phyloP scores from a whole-genome alignment of 2,888 invertebrate species.

The Oscheius sp. region DNA sequence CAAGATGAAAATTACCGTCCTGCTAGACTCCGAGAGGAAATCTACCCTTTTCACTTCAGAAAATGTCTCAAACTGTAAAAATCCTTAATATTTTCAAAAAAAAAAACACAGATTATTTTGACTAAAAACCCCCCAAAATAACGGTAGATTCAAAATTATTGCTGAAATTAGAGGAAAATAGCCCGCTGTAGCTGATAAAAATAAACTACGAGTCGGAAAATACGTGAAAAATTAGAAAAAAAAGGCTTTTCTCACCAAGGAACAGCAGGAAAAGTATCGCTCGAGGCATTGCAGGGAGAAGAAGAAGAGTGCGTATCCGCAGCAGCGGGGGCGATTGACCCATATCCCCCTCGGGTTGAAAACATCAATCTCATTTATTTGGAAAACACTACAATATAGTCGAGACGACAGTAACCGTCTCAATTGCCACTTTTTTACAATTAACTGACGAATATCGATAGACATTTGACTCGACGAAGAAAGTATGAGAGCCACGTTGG shows the following conservation, averaged over 20 bases:
- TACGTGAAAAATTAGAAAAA: too few relatives aligned
- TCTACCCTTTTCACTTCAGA: too few relatives aligned
- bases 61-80: too few relatives aligned
- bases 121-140: too few relatives aligned
- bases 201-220: too few relatives aligned
- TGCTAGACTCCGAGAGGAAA: too few relatives aligned
- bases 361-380: conserved; percentile 29
- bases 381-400: neutral
- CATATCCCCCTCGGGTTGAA: conserved; percentile 2
- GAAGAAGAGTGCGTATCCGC: conserved; percentile 26
- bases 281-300: neutral
- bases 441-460: conserved; percentile 31
- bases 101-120: too few relatives aligned
- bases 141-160: too few relatives aligned
- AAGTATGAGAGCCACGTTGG: conserved; percentile 35
- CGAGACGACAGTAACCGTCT: conserved; percentile 34
- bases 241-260: neutral
- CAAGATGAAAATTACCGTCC: too few relatives aligned
- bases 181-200: too few relatives aligned
- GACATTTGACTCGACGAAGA: conserved; percentile 47
- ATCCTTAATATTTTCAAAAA: too few relatives aligned
- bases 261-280: conserved; percentile 2
- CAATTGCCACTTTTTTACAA: conserved; percentile 26
- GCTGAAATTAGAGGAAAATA: too few relatives aligned
- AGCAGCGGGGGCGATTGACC: conserved; percentile 18